Evolutionary conservation across 2,888 invertebrate species (phyloP), one percentile per base, ranked within the genome.

Genomic region (Syritta pipiens): DNA sequence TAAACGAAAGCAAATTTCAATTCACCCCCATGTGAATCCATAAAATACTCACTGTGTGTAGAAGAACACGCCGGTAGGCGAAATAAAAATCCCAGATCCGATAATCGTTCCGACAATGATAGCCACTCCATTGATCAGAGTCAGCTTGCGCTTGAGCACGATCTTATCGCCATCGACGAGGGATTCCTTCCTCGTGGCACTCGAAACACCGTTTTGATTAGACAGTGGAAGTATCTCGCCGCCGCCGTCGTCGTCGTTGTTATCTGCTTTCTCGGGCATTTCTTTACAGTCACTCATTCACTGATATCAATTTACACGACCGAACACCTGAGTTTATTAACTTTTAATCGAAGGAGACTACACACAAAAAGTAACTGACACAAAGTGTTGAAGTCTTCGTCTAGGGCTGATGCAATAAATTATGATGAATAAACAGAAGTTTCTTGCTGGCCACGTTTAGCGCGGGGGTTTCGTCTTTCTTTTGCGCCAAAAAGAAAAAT

Each of bases 71-170:
- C 94, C 94, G 82, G 95, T 94, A n/a, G 97, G 97, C 22, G 96
- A 94, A 83, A 97, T 94, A 88, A 97, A 97, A 84, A 97, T 97
- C 55, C 97, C 97, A 74, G 96, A 92, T 91, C 97, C 97, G 82
- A 97, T 94, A 84, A 96, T 96, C 24, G 94, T 94, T 32, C 96
- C 96, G 40, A 97, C 94, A 84, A 97, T 96, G 75, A 97, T 93
- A 22, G 94, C 94, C 20, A 97, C 95, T 83, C 96, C 97, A 90
- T 96, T 95, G 84, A 94, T 90, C 42, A 97, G 90, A 24, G 96
- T 96, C 84, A 97, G 93, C 90, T 94, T 94, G 75, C 96, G 92
- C 90, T 96, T 94, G 81, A 94, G 88, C 83, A 93, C 93, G 83
- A 94, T 91, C 89, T 92, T 92, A 63, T 89, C 91, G 42, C 51